Evolutionary conservation across 1,140 invertebrate species (phyloP).

Genomic region (Drosophila athabasca): DNA sequence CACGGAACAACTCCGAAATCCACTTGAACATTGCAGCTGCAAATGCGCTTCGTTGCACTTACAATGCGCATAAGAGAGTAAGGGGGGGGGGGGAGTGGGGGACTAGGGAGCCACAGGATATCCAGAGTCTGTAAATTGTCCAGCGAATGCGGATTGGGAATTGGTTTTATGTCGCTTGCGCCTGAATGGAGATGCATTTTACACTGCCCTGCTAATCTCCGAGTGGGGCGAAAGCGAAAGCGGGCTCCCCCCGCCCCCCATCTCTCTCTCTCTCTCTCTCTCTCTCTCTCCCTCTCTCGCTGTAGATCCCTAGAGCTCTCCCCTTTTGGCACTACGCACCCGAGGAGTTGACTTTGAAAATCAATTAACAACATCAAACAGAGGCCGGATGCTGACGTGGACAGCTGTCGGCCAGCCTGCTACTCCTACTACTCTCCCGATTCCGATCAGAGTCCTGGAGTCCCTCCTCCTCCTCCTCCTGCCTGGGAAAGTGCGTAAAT

Average conservation of each 20-base stretch:
- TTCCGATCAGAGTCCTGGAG: neutral
- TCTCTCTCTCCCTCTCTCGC: no score
- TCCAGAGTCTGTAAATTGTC: constrained; percentile 54
- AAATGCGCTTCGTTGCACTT: constrained; percentile 77
- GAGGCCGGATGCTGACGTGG: constrained; percentile 76
- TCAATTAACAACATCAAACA: constrained; percentile 84
- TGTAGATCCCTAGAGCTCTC: neutral
- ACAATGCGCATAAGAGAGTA: constrained; percentile 57
- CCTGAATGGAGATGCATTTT: constrained; percentile 76
- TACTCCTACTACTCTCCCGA: constrained; percentile 12
- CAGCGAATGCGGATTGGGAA: constrained; percentile 57
- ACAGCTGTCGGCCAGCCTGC: constrained; percentile 63
- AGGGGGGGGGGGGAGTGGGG: constrained; percentile 3
- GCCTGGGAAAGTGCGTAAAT: constrained; percentile 74
- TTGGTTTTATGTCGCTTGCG: constrained; percentile 82
- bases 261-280: neutral
- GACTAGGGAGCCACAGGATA: neutral
- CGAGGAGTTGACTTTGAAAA: constrained; percentile 77
- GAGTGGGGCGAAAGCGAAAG: constrained; percentile 63
- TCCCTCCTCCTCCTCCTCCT: constrained; percentile 8
- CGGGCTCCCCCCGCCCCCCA: neutral
- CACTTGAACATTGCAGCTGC: constrained; percentile 76
- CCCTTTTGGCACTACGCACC: constrained; percentile 11
- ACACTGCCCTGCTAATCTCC: constrained; percentile 76
- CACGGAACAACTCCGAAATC: constrained; percentile 65